A percentile compares a stretch with the other conserved stretches of the same genome.
Conservation (phyloP, 2,113 vertebrate genomes). For the Nothobranchius furzeri region DNA sequence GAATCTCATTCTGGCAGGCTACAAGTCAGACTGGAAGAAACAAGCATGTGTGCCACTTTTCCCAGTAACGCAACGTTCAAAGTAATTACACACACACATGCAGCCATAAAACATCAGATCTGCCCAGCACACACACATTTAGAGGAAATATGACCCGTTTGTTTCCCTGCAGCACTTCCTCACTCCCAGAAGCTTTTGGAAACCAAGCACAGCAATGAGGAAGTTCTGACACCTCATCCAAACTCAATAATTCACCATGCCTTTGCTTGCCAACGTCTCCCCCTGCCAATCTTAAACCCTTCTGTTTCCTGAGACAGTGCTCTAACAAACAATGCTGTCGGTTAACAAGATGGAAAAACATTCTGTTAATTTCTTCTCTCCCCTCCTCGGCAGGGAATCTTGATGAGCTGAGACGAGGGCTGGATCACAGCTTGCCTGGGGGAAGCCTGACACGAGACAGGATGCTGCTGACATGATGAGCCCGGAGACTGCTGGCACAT, state of each 20-base stretch:
- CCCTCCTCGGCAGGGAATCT: slow-evolving; percentile 57
- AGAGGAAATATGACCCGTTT: slow-evolving; percentile 38
- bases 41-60: slow-evolving; percentile 45
- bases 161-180: slow-evolving; percentile 65
- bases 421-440: slow-evolving; percentile 79
- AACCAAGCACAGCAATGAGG: slow-evolving; percentile 58
- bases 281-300: slow-evolving; percentile 66
- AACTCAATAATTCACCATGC: slow-evolving; percentile 69
- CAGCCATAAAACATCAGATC: slow-evolving; percentile 33
- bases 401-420: slow-evolving; percentile 71
- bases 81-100: slow-evolving; percentile 21
- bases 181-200: slow-evolving; percentile 38
- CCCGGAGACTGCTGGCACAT: slow-evolving; percentile 73
- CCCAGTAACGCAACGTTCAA: slow-evolving; percentile 38
- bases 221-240: slow-evolving; percentile 67
- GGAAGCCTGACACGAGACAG: slow-evolving; percentile 78
- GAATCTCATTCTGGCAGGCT: slow-evolving; percentile 55
- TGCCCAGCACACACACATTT: slow-evolving; percentile 18
- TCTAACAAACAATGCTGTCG: slow-evolving; percentile 78
- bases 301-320: slow-evolving; percentile 67
- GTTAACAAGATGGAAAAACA: slow-evolving; percentile 76
- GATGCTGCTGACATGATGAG: slow-evolving; percentile 75
- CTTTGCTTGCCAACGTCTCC: slow-evolving; percentile 65
- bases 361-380: slow-evolving; percentile 75
- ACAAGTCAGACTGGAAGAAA: slow-evolving; percentile 48